phyloP scores from a whole-genome alignment of 2,888 invertebrate species.

The Atherix ibis region DNA sequence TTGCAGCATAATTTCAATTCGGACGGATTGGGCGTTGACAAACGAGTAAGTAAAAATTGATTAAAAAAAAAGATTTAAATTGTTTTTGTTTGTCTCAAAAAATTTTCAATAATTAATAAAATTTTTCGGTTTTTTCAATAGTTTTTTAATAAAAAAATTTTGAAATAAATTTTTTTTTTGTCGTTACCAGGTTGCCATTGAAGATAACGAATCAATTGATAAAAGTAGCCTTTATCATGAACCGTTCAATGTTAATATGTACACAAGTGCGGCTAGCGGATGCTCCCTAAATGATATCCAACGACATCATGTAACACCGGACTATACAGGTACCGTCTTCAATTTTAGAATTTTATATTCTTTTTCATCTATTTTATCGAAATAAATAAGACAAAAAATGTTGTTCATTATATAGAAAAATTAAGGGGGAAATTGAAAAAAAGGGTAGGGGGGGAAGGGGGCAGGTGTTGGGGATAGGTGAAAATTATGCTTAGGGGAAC shows the following conservation, averaged over 20 bases:
- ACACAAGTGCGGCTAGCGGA: slow-evolving; percentile 33
- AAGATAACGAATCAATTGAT: slow-evolving; percentile 34
- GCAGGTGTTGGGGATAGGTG: too few species aligned
- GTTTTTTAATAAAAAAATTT: not conserved
- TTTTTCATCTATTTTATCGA: too few species aligned
- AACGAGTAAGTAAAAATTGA: slow-evolving; percentile 33
- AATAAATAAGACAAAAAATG: not conserved
- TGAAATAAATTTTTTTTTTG: not conserved
- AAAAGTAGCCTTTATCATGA: slow-evolving; percentile 35
- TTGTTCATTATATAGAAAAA: too few species aligned
- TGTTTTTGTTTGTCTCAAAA: too few species aligned
- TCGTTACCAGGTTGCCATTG: slow-evolving; percentile 32
- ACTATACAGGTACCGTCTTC: slow-evolving; percentile 38
- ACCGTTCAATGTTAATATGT: slow-evolving; percentile 35
- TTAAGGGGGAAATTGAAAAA: too few species aligned
- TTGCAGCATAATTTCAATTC: slow-evolving; percentile 34
- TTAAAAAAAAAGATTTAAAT: too few species aligned
- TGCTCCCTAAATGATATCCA: slow-evolving; percentile 34
- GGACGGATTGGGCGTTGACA: slow-evolving; percentile 33
- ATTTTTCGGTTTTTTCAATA: too few species aligned
- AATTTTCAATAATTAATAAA: too few species aligned
- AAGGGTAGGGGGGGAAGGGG: too few species aligned
- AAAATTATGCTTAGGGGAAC: too few species aligned
- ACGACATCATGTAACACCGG: slow-evolving; percentile 37
- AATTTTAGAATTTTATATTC: too few species aligned